Base-by-base conservation (phyloP, 2,888 invertebrate genomes). In the Heliconius hortense region DNA sequence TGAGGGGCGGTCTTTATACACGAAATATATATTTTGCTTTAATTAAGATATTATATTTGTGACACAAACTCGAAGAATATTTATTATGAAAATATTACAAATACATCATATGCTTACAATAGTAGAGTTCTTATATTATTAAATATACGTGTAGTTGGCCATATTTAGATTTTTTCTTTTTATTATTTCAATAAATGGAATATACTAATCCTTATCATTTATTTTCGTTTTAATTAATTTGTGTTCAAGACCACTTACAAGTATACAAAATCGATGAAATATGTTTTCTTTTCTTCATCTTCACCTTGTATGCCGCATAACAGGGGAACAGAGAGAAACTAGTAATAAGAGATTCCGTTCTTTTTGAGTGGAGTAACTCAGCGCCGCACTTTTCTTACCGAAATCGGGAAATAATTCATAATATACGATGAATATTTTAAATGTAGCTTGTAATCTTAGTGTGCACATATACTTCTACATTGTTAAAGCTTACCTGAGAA, bases 1-100 rank as follows among this genome's bases (percentile, higher is more conserved):
- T 69, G 75, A 75, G 35, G 62, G 67, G 72, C 72, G 43, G 64
- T 71, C 43, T 59, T 39, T 73, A 67, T 68, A 68, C 66, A 56
- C 18, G 28, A 64, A 73, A 60, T 56, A 73, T 73, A 64, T 56
- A 53, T 67, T 67, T 67, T 59, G 64, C 67, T 67, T 73, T 73
- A 73, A 73, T 73, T 73, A 73, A 59, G 67, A 18, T 67, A 35
- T 67, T 73, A 28, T 28, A 67, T 60, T 62, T 71, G 62, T 62
- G 39, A 60, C 26, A 71, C 18, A 71, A 56, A 60, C 59, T 59
- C 39, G 24, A 26, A 39, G 59, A 35, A 39, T 11, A 39, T 28
- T 35, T 28, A 24, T 59, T 10, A 39, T 60, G 39, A 26, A 60
- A 26, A 31, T n/a, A 68, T 53, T 11, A 28, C 56, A 43, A 48